Conservation (phyloP, 2,113 vertebrate genomes). For the Albula goreensis region DNA sequence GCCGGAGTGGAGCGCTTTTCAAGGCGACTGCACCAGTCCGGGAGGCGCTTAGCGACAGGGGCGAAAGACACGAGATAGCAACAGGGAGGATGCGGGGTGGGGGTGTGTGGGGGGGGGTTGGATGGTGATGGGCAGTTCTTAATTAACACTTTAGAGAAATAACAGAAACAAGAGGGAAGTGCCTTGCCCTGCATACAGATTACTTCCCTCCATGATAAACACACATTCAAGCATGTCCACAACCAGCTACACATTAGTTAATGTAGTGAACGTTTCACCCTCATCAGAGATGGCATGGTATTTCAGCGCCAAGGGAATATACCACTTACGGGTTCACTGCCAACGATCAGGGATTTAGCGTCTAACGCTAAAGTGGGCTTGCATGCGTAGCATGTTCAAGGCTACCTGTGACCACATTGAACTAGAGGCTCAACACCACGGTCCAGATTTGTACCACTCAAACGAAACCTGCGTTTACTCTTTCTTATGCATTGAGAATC, state of each 20-base stretch:
- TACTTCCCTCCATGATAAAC: background rate
- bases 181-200: background rate
- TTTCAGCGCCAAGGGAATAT: background rate
- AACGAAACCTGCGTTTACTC: background rate
- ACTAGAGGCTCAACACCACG: background rate
- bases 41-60: background rate
- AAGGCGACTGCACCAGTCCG: background rate
- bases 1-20: background rate
- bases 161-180: background rate
- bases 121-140: background rate
- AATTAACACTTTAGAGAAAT: background rate
- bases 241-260: background rate
- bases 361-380: background rate
- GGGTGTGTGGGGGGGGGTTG: background rate
- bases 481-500: background rate
- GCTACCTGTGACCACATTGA: background rate
- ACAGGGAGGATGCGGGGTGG: background rate
- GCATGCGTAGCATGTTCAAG: background rate
- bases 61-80: background rate
- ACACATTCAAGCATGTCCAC: background rate
- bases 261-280: background rate
- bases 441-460: too few relatives aligned
- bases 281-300: background rate
- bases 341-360: background rate
- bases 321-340: background rate